phyloP scores from a whole-genome alignment of 1,140 invertebrate species.

The Camponotus pennsylvanicus region DNA sequence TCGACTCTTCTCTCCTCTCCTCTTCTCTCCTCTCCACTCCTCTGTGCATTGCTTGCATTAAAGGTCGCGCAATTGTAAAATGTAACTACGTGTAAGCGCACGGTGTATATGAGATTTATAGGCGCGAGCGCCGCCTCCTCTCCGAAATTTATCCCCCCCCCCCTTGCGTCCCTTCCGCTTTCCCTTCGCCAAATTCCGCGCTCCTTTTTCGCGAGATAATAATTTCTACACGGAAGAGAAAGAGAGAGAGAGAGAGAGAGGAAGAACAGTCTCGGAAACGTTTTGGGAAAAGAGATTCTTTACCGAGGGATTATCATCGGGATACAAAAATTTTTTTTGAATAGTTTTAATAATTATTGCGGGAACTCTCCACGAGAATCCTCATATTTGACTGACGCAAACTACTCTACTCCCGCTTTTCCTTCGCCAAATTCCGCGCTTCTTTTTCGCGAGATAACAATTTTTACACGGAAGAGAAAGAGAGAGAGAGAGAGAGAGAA shows the following conservation, averaged over 20 bases:
- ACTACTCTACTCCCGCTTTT: too few species aligned
- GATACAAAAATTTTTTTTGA: too few species aligned
- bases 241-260: too few species aligned
- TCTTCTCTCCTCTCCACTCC: neutral
- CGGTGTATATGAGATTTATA: slow-evolving; percentile 40
- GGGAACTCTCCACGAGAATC: too few species aligned
- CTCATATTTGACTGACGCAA: too few species aligned
- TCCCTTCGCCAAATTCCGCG: slow-evolving; percentile 12
- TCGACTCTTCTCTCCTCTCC: neutral
- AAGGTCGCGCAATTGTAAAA: slow-evolving; percentile 62
- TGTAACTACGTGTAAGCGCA: slow-evolving; percentile 63
- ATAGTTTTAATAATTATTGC: too few species aligned
- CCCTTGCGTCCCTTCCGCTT: too few species aligned
- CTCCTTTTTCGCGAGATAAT: slow-evolving; percentile 10
- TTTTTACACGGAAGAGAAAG: neutral
- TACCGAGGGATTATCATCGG: too few species aligned
- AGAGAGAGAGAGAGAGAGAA: neutral
- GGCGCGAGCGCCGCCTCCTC: neutral
- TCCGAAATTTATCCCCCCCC: slow-evolving; percentile 7
- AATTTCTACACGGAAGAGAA: neutral
- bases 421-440: neutral
- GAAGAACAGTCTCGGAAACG: neutral
- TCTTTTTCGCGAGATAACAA: neutral
- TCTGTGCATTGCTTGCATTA: slow-evolving; percentile 36
- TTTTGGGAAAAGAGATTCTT: neutral